Evolutionary conservation across 2,113 vertebrate genomes (phyloP).

Genomic region (Oryzias melastigma): DNA sequence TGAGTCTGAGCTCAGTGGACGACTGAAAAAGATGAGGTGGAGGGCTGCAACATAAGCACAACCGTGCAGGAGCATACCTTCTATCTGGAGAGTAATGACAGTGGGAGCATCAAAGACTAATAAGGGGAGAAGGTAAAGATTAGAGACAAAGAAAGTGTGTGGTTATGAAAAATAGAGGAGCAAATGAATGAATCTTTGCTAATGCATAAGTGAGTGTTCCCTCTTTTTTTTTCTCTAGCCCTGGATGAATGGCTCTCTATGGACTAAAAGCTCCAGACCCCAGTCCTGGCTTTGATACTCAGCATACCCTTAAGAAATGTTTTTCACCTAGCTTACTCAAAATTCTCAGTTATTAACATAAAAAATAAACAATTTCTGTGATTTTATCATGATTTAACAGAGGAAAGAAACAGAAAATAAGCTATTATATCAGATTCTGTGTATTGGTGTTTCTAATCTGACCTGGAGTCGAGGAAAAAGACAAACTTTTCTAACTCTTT

Average conservation of each 20-base stretch:
- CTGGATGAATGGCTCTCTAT: conserved; percentile 52
- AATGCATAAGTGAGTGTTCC: conserved; percentile 50
- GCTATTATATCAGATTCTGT: conserved; percentile 1
- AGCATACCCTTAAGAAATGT: conserved; percentile 57
- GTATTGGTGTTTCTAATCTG: conserved; percentile 3
- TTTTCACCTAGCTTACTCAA: conserved; percentile 12
- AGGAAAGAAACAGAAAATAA: not conserved
- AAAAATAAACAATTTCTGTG: too few species aligned
- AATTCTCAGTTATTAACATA: too few species aligned
- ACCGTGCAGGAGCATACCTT: conserved; percentile 9
- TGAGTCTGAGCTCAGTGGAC: conserved; percentile 4
- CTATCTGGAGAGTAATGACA: conserved; percentile 4
- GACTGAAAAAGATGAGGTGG: not conserved
- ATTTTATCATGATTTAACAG: conserved; percentile 1
- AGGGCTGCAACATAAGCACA: conserved; percentile 16
- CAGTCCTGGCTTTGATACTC: conserved; percentile 40
- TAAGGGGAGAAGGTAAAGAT: conserved; percentile 19
- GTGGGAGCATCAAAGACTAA: conserved; percentile 4
- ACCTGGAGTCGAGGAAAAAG: not conserved
- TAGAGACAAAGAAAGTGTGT: conserved; percentile 17
- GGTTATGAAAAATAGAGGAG: conserved; percentile 14
- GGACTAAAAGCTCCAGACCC: conserved; percentile 36
- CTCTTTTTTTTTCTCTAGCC: conserved; percentile 31
- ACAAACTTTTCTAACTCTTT: too few species aligned
- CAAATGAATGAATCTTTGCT: conserved; percentile 44